These are phyloP conservation scores for Monomorium pharaonis DNA, from an alignment of 1,140 invertebrate genomes.

Conservation along the genomic window DNA sequence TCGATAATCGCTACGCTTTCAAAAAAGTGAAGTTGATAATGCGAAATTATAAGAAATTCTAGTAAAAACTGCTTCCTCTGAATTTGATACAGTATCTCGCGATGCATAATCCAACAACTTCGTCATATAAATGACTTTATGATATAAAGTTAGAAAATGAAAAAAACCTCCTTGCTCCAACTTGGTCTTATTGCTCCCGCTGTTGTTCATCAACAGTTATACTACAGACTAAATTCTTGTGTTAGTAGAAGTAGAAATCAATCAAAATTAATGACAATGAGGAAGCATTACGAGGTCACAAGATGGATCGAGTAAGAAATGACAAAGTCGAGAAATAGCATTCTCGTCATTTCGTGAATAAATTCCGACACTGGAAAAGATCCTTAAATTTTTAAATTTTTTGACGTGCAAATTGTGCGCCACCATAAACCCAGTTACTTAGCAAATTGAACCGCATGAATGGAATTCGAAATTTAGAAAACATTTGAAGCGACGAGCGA, in stretches of 20 bases:
- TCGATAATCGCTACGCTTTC: background rate
- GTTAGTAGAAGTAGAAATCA: slow-evolving; percentile 35
- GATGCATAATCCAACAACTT: background rate
- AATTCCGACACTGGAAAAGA: slow-evolving; percentile 23
- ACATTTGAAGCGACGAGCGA: slow-evolving; percentile 45
- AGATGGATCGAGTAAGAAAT: slow-evolving; percentile 3
- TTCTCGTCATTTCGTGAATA: slow-evolving; percentile 12
- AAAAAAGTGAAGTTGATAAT: background rate
- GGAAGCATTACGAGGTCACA: slow-evolving; percentile 1
- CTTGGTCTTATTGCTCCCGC: background rate
- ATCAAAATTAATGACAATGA: slow-evolving; percentile 59
- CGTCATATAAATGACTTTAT: background rate
- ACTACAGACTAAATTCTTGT: slow-evolving; percentile 29
- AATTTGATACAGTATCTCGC: background rate
- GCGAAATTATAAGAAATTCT: background rate
- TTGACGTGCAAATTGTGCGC: background rate
- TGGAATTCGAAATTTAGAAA: slow-evolving; percentile 42
- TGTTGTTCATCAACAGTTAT: slow-evolving; percentile 38
- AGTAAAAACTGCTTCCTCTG: background rate
- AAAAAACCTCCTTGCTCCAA: background rate
- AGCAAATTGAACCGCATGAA: slow-evolving; percentile 63
- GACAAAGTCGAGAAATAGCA: background rate
- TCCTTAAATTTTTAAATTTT: slow-evolving; percentile 9
- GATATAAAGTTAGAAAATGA: background rate
- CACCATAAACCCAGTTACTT: slow-evolving; percentile 64